A percentile compares a stretch with the other conserved stretches of the same genome.
These are phyloP conservation scores for Brachionichthys hirsutus DNA, from an alignment of 2,113 vertebrate genomes.

Conservation along the genomic window DNA sequence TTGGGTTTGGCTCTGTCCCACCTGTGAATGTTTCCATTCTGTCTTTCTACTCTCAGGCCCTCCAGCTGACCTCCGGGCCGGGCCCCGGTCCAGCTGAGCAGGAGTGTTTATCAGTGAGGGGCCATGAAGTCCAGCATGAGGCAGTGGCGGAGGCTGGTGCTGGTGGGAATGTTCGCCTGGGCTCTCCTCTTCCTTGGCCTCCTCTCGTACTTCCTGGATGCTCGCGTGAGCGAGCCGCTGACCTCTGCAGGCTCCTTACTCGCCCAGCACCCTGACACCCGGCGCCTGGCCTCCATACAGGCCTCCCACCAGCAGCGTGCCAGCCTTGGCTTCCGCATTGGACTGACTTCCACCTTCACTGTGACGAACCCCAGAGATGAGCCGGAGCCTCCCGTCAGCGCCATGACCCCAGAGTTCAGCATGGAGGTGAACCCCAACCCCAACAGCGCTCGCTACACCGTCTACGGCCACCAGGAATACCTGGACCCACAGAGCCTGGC, in stretches of 20 bases:
- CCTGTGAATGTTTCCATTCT: constrained; percentile 12
- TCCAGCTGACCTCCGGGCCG: constrained; percentile 55
- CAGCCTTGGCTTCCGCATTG: constrained; percentile 54
- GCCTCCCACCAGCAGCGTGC: constrained; percentile 75
- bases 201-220: constrained; percentile 93
- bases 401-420: constrained; percentile 30
- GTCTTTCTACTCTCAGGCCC: constrained; percentile 51
- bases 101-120: constrained; percentile 45
- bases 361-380: constrained; percentile 24
- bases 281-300: constrained; percentile 85
- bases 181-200: constrained; percentile 88
- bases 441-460: constrained; percentile 47
- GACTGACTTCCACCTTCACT: constrained; percentile 33
- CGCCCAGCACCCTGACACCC: constrained; percentile 83
- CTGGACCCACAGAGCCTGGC: constrained; percentile 72
- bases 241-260: constrained; percentile 81
- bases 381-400: constrained; percentile 29
- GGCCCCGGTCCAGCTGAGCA: constrained; percentile 29
- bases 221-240: constrained; percentile 81
- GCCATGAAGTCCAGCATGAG: constrained; percentile 94
- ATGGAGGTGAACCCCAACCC: constrained; percentile 52
- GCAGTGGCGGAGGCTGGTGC: constrained; percentile 91
- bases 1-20: not conserved
- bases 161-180: constrained; percentile 92
- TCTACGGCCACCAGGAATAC: constrained; percentile 60